A percentile compares a stretch with the other conserved stretches of the same genome.
These are phyloP conservation scores for Lottia gigantea DNA, from an alignment of 2,888 invertebrate species.

Conservation along the genomic window DNA sequence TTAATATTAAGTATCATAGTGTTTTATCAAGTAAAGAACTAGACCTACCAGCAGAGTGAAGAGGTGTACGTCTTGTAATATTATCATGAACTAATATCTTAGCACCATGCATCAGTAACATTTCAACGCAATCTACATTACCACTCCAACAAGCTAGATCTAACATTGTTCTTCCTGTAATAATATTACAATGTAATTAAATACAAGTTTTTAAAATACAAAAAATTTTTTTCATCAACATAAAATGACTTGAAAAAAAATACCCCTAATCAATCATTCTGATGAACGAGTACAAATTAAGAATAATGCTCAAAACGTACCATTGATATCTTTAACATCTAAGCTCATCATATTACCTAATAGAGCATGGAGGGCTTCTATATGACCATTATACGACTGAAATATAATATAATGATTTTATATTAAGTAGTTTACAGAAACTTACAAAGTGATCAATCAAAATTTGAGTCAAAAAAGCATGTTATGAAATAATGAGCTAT, in stretches of 20 bases:
- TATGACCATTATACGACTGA: slow-evolving; percentile 73
- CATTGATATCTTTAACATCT: slow-evolving; percentile 73
- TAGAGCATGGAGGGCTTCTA: slow-evolving; percentile 72
- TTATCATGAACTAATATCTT: slow-evolving; percentile 71
- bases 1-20: too few relatives aligned
- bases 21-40: too few relatives aligned
- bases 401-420: slow-evolving; percentile 26
- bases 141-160: slow-evolving; percentile 74
- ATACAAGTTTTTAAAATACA: too few relatives aligned
- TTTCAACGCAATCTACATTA: slow-evolving; percentile 73
- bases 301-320: slow-evolving; percentile 51
- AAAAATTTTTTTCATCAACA: too few relatives aligned
- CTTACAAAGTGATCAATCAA: not conserved
- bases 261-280: too few relatives aligned
- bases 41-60: slow-evolving; percentile 71
- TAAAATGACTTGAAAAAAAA: too few relatives aligned
- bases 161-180: slow-evolving; percentile 72
- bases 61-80: slow-evolving; percentile 71
- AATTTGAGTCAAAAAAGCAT: too few relatives aligned
- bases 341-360: slow-evolving; percentile 72
- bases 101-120: slow-evolving; percentile 73
- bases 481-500: too few relatives aligned
- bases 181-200: not conserved
- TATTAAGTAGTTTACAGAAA: not conserved
- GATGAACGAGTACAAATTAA: too few relatives aligned